Conservation (phyloP, 2,888 invertebrate genomes). For the Cactoblastis cactorum region DNA sequence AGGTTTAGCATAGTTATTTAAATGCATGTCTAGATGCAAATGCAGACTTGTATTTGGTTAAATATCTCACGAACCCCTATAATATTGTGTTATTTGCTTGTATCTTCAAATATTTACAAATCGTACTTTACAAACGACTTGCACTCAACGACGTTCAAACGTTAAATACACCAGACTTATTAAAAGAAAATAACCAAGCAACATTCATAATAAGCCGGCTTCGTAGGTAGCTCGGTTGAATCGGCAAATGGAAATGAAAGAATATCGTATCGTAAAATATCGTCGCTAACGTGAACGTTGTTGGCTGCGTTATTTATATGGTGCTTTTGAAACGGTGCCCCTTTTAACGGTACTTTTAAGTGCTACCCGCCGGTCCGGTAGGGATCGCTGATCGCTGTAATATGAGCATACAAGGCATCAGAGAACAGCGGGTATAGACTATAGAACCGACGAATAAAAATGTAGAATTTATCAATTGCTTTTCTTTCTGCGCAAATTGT, state of each 20-base stretch:
- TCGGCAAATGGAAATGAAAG: constrained; percentile 46
- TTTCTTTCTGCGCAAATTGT: background rate
- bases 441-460: too few species aligned
- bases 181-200: constrained; percentile 12
- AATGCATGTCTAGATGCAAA: too few species aligned
- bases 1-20: too few species aligned
- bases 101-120: too few species aligned
- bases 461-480: background rate
- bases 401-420: constrained; percentile 23
- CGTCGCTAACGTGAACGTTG: constrained; percentile 61
- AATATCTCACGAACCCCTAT: too few species aligned
- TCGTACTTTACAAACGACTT: too few species aligned
- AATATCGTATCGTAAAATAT: constrained; percentile 66
- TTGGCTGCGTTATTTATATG: constrained; percentile 68
- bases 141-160: background rate
- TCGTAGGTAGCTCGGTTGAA: constrained; percentile 18
- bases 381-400: constrained; percentile 42
- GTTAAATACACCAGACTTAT: background rate
- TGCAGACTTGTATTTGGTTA: too few species aligned
- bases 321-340: constrained; percentile 64
- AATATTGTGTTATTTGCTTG: too few species aligned
- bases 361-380: constrained; percentile 51
- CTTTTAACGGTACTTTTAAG: constrained; percentile 74
- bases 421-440: constrained; percentile 12
- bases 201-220: constrained; percentile 13